Evolutionary conservation across 1,140 invertebrate genomes (phyloP).

Genomic region (Leptopilina clavipes): DNA sequence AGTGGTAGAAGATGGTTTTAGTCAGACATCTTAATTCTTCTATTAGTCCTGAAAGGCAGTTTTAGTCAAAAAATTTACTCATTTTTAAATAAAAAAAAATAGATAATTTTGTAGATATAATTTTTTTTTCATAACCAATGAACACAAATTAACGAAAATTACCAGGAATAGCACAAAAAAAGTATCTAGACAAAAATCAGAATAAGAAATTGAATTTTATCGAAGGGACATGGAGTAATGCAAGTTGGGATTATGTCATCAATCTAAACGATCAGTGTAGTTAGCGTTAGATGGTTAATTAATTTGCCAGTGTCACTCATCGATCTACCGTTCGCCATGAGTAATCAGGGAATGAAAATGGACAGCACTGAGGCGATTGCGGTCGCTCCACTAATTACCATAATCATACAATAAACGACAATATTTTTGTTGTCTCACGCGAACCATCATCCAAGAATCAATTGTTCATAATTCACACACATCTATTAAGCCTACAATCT

Average conservation of each 20-base stretch:
- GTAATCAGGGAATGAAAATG: conserved; percentile 13
- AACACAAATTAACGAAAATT: no score
- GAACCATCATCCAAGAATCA: not conserved
- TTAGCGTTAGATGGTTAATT: conserved; percentile 29
- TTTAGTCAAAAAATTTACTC: no score
- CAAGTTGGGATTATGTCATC: conserved; percentile 11
- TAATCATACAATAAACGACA: conserved; percentile 8
- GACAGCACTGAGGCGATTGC: conserved; percentile 4
- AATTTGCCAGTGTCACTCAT: conserved; percentile 22
- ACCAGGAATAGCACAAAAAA: no score
- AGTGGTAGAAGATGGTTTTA: no score
- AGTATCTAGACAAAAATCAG: no score
- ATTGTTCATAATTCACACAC: not conserved
- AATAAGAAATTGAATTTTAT: not conserved
- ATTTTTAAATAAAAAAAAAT: no score
- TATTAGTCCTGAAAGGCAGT: no score
- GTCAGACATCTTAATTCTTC: no score
- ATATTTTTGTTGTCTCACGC: conserved; percentile 26
- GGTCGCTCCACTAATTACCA: conserved; percentile 6
- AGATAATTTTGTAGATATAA: no score
- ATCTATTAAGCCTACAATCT: not conserved
- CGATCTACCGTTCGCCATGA: not conserved
- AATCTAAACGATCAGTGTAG: conserved; percentile 28
- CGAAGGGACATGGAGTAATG: not conserved
- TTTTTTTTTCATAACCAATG: no score